A percentile compares a stretch with the other conserved stretches of the same genome.
Evolutionary conservation across 2,888 invertebrate genomes (phyloP).

Genomic region (Lochmaea capreae): DNA sequence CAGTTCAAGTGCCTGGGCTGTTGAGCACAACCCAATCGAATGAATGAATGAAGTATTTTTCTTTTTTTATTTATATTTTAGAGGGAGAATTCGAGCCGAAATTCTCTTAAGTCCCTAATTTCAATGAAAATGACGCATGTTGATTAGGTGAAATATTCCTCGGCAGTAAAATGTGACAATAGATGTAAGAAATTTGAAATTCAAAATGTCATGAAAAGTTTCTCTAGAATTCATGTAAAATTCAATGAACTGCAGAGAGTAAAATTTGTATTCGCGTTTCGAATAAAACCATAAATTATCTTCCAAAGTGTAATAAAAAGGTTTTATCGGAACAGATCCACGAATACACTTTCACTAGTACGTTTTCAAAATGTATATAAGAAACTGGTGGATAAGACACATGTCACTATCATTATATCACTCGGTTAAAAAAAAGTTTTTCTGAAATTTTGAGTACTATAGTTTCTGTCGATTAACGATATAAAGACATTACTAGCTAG

Average conservation of each 20-base stretch:
- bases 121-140: constrained; percentile 28
- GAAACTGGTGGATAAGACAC: no score
- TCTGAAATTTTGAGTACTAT: no score
- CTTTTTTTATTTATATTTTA: background rate
- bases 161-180: constrained; percentile 32
- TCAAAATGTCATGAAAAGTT: constrained; percentile 39
- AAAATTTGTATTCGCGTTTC: constrained; percentile 39
- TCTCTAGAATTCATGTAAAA: constrained; percentile 37
- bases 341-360: background rate
- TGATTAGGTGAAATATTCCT: constrained; percentile 30
- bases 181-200: constrained; percentile 38
- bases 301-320: constrained; percentile 30
- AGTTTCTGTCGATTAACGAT: no score
- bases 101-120: constrained; percentile 9
- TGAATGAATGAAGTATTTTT: no score
- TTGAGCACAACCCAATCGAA: no score
- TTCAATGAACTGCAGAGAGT: constrained; percentile 39
- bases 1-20: no score
- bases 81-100: background rate
- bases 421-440: no score
- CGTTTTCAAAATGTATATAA: background rate
- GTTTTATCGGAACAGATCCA: constrained; percentile 21
- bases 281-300: constrained; percentile 37
- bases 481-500: no score
- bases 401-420: no score